Evolutionary conservation across 1,140 invertebrate genomes (phyloP).

Genomic region (Calycopis cecrops): DNA sequence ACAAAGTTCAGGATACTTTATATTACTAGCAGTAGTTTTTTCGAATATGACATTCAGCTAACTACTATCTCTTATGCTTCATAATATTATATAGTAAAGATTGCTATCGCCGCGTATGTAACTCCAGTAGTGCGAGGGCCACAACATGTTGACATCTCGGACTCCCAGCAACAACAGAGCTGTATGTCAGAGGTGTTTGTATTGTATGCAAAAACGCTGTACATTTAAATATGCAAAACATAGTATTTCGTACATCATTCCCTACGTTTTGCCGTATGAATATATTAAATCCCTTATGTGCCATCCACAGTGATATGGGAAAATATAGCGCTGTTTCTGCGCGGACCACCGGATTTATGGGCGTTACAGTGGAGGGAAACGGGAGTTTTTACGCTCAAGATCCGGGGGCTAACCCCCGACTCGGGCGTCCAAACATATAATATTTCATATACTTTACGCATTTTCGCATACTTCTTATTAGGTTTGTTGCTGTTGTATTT

Average conservation of each 20-base stretch:
- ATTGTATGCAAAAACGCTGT: slow-evolving; percentile 13
- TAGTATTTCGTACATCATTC: slow-evolving; percentile 24
- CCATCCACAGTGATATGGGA: slow-evolving; percentile 39
- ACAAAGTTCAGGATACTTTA: no score
- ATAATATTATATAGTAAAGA: no score
- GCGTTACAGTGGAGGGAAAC: slow-evolving; percentile 28
- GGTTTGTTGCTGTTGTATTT: no score
- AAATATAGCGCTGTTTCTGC: slow-evolving; percentile 38
- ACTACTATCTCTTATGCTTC: no score
- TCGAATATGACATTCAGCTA: no score
- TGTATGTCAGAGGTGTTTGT: slow-evolving; percentile 4
- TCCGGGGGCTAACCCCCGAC: slow-evolving; percentile 8
- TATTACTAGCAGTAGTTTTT: no score
- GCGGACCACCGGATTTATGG: slow-evolving; percentile 28
- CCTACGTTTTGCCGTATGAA: slow-evolving; percentile 35
- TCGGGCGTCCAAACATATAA: no score
- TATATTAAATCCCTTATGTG: slow-evolving; percentile 41
- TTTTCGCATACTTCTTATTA: no score
- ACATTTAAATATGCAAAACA: slow-evolving; percentile 5
- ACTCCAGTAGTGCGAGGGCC: no score
- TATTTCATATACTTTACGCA: no score
- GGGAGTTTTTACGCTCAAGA: slow-evolving; percentile 25
- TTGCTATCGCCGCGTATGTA: no score
- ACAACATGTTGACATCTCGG: no score
- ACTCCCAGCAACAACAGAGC: neutral